These are phyloP conservation scores for Myotis daubentonii DNA, from an alignment of 2,797 vertebrate species.

Conservation along the genomic window DNA sequence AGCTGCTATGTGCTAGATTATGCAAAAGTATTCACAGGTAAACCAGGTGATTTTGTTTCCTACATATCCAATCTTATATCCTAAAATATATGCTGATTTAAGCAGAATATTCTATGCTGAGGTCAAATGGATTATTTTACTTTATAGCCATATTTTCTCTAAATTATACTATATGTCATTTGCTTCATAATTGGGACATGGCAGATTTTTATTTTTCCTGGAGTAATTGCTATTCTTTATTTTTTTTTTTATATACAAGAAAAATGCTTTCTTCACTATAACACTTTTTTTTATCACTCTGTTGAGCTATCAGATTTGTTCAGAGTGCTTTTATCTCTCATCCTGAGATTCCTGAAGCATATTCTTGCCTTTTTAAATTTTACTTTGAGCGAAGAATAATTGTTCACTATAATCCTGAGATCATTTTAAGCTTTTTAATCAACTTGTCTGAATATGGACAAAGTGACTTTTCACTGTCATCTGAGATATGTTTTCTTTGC, in stretches of 20 bases:
- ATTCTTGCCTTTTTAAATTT: background rate
- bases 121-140: background rate
- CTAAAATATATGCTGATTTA: background rate
- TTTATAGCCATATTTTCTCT: background rate
- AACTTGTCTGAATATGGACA: background rate
- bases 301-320: constrained; percentile 10
- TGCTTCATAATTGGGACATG: background rate
- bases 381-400: constrained; percentile 31
- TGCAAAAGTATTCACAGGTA: background rate
- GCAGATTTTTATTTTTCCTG: constrained; percentile 26
- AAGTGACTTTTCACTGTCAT: background rate
- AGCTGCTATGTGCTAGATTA: background rate
- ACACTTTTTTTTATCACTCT: background rate
- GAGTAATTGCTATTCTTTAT: background rate
- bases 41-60: background rate
- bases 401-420: background rate
- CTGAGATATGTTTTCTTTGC: background rate
- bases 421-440: constrained; percentile 36
- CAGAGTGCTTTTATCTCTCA: constrained; percentile 24
- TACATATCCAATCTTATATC: background rate
- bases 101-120: background rate
- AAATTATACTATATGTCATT: background rate
- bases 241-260: background rate
- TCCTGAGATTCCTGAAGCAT: background rate
- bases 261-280: background rate